Conservation (phyloP, 2,888 invertebrate genomes). For the Pediacus dermestoides region DNA sequence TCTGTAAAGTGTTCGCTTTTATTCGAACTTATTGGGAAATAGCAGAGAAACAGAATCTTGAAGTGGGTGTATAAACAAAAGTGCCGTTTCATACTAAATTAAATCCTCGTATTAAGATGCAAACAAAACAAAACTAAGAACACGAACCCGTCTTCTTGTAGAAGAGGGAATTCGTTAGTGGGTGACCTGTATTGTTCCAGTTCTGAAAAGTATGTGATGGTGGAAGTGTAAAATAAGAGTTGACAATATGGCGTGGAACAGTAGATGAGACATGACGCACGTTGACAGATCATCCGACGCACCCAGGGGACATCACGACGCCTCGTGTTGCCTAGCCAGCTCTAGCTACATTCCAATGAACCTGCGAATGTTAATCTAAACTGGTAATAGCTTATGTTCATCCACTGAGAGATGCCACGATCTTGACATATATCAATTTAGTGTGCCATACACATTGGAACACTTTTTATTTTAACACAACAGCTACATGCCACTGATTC, state of each 20-base stretch:
- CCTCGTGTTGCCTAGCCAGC: not conserved
- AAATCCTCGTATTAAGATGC: not conserved
- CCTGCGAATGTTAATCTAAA: conserved; percentile 3
- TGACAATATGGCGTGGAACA: conserved; percentile 12
- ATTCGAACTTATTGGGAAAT: conserved; percentile 1
- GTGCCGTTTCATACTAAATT: not conserved
- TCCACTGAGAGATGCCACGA: too few species aligned
- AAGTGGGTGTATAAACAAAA: conserved; percentile 3
- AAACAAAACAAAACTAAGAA: not conserved
- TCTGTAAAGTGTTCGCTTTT: too few species aligned
- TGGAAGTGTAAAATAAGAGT: conserved; percentile 11
- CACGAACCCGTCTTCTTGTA: not conserved
- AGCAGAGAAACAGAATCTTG: not conserved
- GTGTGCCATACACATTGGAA: too few species aligned
- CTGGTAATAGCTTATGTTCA: conserved; percentile 2
- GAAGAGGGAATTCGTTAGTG: too few species aligned
- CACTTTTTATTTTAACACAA: too few species aligned
- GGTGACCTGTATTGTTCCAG: too few species aligned
- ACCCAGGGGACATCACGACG: conserved; percentile 27
- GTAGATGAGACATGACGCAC: conserved; percentile 36
- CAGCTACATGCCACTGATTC: too few species aligned
- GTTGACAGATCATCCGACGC: conserved; percentile 36
- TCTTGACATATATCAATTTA: too few species aligned
- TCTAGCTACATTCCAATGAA: not conserved
- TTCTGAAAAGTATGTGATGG: conserved; percentile 2